Conservation (phyloP, 2,888 invertebrate species). For the Zaprionus lineosus region DNA sequence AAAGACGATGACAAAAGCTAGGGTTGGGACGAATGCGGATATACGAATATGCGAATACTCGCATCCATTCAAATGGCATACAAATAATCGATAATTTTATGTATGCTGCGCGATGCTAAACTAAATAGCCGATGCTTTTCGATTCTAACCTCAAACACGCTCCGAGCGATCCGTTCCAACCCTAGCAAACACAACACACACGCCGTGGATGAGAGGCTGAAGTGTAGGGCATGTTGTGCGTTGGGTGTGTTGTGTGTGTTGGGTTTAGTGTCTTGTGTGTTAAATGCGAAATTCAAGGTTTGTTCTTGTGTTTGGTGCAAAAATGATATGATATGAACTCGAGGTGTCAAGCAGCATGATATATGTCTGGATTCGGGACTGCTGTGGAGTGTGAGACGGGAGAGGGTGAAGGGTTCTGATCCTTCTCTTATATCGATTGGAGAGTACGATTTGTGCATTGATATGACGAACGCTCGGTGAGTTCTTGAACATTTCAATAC, state of each 20-base stretch:
- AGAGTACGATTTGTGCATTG: conserved; percentile 52
- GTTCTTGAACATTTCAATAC: conserved; percentile 40
- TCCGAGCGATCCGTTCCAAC: conserved; percentile 53
- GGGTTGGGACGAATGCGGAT: conserved; percentile 50
- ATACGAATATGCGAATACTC: conserved; percentile 22
- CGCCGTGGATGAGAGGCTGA: conserved; percentile 13
- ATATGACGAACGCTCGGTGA: conserved; percentile 67
- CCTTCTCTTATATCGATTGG: too few species aligned
- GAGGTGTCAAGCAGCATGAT: conserved; percentile 57
- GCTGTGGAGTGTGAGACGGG: too few species aligned
- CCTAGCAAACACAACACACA: conserved; percentile 30
- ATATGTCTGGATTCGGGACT: too few species aligned
- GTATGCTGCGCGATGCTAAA: too few species aligned
- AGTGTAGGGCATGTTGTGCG: neutral
- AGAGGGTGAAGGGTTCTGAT: too few species aligned
- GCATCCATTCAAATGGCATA: conserved; percentile 28
- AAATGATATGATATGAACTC: conserved; percentile 53
- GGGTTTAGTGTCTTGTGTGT: too few species aligned
- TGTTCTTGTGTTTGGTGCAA: conserved; percentile 40
- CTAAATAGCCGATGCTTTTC: conserved; percentile 18
- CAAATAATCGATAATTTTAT: too few species aligned
- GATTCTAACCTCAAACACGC: too few species aligned
- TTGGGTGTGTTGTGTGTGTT: conserved; percentile 2
- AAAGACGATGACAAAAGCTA: conserved; percentile 22
- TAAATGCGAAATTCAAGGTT: too few species aligned